These are phyloP conservation scores for Phaethon lepturus DNA, from an alignment of 2,113 vertebrate species.

Conservation along the genomic window DNA sequence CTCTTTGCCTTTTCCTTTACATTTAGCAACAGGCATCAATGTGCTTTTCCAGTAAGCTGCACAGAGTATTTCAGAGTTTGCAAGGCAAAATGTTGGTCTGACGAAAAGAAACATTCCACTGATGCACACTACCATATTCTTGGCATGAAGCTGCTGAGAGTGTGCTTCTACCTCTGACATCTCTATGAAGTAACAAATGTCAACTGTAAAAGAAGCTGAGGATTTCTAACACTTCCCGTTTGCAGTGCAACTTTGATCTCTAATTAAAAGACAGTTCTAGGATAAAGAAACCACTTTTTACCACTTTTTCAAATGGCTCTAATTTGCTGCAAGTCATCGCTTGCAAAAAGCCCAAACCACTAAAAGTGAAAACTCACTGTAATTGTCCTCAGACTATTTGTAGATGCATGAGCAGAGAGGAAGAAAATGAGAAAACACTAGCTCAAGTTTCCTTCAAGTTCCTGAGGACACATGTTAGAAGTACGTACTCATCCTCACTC, in stretches of 20 bases:
- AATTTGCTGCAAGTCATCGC: neutral
- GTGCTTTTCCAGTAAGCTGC: neutral
- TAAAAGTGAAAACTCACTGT: neutral
- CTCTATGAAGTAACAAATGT: neutral
- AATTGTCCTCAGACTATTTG: neutral
- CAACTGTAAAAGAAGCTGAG: neutral
- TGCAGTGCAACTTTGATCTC: neutral
- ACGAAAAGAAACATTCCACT: conserved; percentile 22
- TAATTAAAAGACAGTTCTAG: neutral
- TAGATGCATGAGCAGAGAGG: neutral
- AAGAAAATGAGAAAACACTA: neutral
- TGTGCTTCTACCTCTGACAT: neutral
- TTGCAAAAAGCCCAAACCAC: neutral
- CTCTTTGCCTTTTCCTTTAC: neutral
- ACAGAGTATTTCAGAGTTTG: neutral
- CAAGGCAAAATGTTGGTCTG: conserved; percentile 1
- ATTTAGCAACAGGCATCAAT: neutral
- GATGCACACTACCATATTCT: neutral
- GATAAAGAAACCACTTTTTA: neutral
- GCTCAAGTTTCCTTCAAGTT: neutral
- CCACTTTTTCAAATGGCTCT: neutral
- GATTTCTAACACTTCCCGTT: neutral
- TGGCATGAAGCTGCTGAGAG: neutral
- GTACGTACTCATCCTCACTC: neutral
- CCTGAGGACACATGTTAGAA: rapidly evolving